Evolutionary conservation across 2,113 vertebrate genomes (phyloP), one percentile per base, ranked within the genome.

Genomic region (Empidonax alnorum): DNA sequence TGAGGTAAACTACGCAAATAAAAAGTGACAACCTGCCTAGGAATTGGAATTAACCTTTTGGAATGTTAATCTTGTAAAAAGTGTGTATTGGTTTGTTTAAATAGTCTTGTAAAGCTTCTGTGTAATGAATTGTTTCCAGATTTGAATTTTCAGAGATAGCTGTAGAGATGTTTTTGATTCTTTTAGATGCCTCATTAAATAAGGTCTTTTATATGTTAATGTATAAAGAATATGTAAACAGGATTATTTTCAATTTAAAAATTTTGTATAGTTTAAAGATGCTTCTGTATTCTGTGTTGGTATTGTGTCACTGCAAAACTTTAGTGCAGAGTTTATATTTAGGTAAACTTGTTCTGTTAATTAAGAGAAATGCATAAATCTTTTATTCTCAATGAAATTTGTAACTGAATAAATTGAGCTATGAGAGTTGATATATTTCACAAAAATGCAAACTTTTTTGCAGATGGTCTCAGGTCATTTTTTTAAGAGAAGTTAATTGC

Each of bases 281-380:
- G 98, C 98, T 98, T 98, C 98, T 92, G 96, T 98, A 97, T 98
- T 97, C 97, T 97, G 97, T 97, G 97, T 97, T 97, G 97, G 96
- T 98, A 96, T 96, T 95, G 97, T 98, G 97, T 96, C 96, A 97
- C 97, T 97, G 97, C 97, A 98, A 88, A 97, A 97, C 92, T 97
- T 97, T 91, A 98, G 97, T 96, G 98, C 98, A 98, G 97, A 98
- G 98, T 98, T 98, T 98, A 96, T 98, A 98, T 98, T 98, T 98
- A 98, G 98, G 97, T 97, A 98, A 97, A 96, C 91, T 95, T 97
- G 96, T 98, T 98, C 97, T 83, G 96, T 98, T 98, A 97, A 97
- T 98, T 97, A 97, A 97, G 97, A 98, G 87, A 98, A 98, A 97
- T 97, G 97, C 96, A 96, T 98, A 98, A 98, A 98, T 98, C 97